A percentile compares a stretch with the other conserved stretches of the same genome.
Evolutionary conservation across 2,113 vertebrate species (phyloP).

Genomic region (Chionomys nivalis): DNA sequence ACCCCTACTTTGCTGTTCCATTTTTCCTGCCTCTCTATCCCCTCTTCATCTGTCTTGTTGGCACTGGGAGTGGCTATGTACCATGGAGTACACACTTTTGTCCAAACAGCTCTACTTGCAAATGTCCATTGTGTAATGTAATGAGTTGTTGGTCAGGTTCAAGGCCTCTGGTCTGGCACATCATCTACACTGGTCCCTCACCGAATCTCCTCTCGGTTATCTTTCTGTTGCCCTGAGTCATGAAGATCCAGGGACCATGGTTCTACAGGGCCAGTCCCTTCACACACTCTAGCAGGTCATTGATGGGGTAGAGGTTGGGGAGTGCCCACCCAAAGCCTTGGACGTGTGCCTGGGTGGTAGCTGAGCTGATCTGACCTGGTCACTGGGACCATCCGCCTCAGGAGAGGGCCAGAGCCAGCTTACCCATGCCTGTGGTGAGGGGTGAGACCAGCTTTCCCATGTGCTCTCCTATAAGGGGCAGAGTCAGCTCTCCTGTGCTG

Average conservation of each 20-base stretch:
- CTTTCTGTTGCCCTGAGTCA: background rate
- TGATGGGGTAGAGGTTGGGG: background rate
- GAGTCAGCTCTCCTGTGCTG: background rate
- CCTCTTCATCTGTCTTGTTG: background rate
- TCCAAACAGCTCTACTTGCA: background rate
- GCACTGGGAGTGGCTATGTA: background rate
- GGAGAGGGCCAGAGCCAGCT: background rate
- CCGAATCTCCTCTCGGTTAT: background rate
- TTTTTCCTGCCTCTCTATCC: background rate
- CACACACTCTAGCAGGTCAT: background rate
- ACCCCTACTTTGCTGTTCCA: background rate
- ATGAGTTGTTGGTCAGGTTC: background rate
- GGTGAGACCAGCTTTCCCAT: background rate
- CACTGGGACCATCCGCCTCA: background rate
- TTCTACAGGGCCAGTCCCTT: background rate
- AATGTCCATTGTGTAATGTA: background rate
- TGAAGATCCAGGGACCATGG: background rate
- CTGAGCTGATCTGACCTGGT: background rate
- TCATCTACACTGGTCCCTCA: background rate
- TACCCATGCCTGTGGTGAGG: background rate
- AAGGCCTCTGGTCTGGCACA: background rate
- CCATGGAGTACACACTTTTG: background rate
- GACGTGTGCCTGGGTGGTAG: background rate
- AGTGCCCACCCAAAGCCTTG: background rate
- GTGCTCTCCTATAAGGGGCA: background rate